A percentile compares a stretch with the other conserved stretches of the same genome.
phyloP scores from a whole-genome alignment of 2,797 vertebrate species.

The Sparus aurata region DNA sequence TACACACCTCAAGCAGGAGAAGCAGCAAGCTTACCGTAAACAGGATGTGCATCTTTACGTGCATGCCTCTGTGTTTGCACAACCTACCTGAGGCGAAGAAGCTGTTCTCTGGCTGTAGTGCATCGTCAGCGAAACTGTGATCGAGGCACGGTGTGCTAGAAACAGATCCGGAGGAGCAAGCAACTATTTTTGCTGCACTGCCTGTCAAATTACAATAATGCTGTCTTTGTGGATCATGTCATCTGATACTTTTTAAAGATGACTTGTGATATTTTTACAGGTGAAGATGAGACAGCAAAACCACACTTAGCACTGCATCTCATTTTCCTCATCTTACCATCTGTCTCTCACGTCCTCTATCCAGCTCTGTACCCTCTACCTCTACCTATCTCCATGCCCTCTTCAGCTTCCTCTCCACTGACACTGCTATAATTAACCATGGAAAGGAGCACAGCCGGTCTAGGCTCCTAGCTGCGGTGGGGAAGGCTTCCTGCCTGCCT shows the following conservation, averaged over 20 bases:
- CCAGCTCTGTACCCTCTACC: slow-evolving; percentile 15
- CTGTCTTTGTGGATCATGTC: slow-evolving; percentile 26
- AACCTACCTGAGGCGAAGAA: slow-evolving; percentile 62
- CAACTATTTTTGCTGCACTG: slow-evolving; percentile 37
- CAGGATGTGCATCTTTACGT: slow-evolving; percentile 22
- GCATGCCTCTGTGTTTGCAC: slow-evolving; percentile 27
- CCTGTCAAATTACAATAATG: slow-evolving; percentile 19
- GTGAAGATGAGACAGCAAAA: background rate
- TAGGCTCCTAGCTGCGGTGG: slow-evolving; percentile 42
- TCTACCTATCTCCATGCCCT: slow-evolving; percentile 44
- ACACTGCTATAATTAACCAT: slow-evolving; percentile 70
- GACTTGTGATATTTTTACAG: background rate
- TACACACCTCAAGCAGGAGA: slow-evolving; percentile 21
- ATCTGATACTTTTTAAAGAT: slow-evolving; percentile 27
- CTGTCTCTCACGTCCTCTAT: slow-evolving; percentile 35
- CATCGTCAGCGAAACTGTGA: slow-evolving; percentile 67
- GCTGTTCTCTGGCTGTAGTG: slow-evolving; percentile 57
- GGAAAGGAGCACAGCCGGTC: slow-evolving; percentile 53
- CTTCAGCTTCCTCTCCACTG: slow-evolving; percentile 49
- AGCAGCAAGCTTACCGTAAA: slow-evolving; percentile 16
- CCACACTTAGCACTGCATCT: background rate
- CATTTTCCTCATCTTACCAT: slow-evolving; percentile 30
- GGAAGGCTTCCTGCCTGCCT: slow-evolving; percentile 57
- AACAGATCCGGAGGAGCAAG: slow-evolving; percentile 45
- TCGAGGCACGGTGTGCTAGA: slow-evolving; percentile 47